These are phyloP conservation scores for Drosophila carrolli DNA, from an alignment of 1,140 invertebrate genomes.

Conservation along the genomic window DNA sequence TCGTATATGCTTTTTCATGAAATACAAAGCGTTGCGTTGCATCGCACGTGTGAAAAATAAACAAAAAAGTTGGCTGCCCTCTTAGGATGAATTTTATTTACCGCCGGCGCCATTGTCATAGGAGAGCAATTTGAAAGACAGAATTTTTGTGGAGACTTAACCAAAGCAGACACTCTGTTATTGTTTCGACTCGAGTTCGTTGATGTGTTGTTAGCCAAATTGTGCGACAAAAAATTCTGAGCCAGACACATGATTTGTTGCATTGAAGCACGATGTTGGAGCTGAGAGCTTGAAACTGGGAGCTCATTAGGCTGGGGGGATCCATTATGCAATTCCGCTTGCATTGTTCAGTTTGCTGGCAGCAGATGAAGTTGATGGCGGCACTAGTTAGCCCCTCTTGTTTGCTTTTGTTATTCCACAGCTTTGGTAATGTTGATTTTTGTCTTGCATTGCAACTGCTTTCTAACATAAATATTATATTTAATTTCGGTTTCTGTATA, in stretches of 20 bases:
- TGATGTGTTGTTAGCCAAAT: slow-evolving; percentile 58
- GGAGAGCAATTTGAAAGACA: slow-evolving; percentile 12
- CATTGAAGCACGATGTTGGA: slow-evolving; percentile 29
- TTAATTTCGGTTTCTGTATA: neutral
- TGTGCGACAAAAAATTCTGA: slow-evolving; percentile 76
- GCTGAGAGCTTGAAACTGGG: slow-evolving; percentile 21
- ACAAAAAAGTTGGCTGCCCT: slow-evolving; percentile 4
- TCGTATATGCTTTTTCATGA: slow-evolving; percentile 1
- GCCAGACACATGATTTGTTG: slow-evolving; percentile 67
- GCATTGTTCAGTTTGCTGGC: slow-evolving; percentile 55
- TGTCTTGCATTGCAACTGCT: slow-evolving; percentile 1
- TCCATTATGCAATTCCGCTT: slow-evolving; percentile 64
- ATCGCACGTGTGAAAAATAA: slow-evolving; percentile 46
- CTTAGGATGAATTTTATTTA: slow-evolving; percentile 15
- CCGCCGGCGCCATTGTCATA: slow-evolving; percentile 43
- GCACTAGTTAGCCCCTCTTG: slow-evolving; percentile 8
- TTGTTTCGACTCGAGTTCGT: slow-evolving; percentile 33
- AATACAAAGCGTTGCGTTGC: slow-evolving; percentile 9
- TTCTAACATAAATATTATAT: neutral
- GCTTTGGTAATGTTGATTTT: slow-evolving; percentile 27
- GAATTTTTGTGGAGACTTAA: neutral
- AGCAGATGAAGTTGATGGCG: slow-evolving; percentile 36
- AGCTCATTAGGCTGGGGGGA: slow-evolving; percentile 63
- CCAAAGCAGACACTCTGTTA: slow-evolving; percentile 19
- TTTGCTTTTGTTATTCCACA: slow-evolving; percentile 11